Conservation (phyloP, 1,140 invertebrate species). For the Pseudomyrmex flavicornis region DNA sequence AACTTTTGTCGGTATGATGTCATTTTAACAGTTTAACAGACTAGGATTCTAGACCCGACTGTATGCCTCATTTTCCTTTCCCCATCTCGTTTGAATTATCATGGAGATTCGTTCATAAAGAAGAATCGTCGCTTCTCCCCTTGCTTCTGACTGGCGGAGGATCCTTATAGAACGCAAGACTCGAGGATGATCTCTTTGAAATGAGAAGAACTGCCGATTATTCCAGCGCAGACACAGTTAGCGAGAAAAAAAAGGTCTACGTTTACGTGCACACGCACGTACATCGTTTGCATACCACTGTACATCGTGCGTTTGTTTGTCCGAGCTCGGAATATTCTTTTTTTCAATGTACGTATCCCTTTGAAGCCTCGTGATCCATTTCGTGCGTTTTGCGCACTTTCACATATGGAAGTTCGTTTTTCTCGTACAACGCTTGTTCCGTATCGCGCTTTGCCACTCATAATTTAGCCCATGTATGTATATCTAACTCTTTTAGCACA, state of each 20-base stretch:
- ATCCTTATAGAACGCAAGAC: conserved; percentile 34
- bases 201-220: conserved; percentile 48
- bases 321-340: conserved; percentile 2
- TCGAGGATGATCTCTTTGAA: conserved; percentile 50
- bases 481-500: neutral
- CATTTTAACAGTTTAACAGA: conserved; percentile 12
- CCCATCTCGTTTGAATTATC: conserved; percentile 36
- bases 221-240: neutral
- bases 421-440: neutral
- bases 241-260: conserved; percentile 1
- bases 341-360: neutral
- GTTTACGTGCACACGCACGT: conserved; percentile 32
- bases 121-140: conserved; percentile 25
- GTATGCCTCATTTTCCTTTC: conserved; percentile 11
- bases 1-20: neutral
- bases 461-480: neutral
- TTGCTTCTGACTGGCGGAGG: conserved; percentile 11
- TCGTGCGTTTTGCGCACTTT: neutral
- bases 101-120: conserved; percentile 53
- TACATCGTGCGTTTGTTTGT: neutral
- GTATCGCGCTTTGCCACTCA: neutral
- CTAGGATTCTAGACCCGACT: conserved; percentile 15
- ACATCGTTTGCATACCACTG: neutral
- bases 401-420: neutral
- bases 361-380: conserved; percentile 7